Conservation (phyloP, 30 jellyfish, hydroid and myxozoan genomes). For the Rhopilema esculentum region DNA sequence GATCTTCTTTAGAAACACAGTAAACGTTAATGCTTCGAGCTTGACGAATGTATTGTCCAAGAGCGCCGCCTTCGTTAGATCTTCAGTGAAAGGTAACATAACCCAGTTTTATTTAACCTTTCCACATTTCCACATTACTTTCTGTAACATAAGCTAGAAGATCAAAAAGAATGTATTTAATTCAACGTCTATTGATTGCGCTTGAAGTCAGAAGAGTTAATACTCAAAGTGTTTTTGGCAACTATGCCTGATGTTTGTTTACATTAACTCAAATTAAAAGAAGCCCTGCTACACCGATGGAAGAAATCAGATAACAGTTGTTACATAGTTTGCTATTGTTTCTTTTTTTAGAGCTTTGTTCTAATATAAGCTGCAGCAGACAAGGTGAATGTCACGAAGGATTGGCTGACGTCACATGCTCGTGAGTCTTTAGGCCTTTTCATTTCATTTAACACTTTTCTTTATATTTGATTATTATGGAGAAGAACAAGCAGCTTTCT, state of each 20-base stretch:
- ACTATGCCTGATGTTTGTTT: no score
- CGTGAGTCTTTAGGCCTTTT: constrained; percentile 4
- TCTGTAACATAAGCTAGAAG: no score
- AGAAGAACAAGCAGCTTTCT: no score
- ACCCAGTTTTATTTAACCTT: background rate
- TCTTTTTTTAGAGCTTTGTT: constrained; percentile 30
- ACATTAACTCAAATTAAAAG: no score
- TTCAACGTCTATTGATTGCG: no score
- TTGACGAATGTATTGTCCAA: background rate
- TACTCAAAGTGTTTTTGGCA: no score
- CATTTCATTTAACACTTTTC: background rate
- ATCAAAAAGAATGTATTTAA: no score
- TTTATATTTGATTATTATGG: background rate
- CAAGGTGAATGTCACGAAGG: constrained; percentile 41
- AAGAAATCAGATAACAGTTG: no score
- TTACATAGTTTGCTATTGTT: background rate
- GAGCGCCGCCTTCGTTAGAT: background rate
- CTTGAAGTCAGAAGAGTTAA: no score
- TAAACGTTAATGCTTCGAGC: background rate
- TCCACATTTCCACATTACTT: no score
- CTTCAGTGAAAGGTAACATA: constrained; percentile 37
- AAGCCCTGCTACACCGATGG: no score
- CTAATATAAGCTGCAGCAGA: constrained; percentile 25
- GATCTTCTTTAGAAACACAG: constrained; percentile 16
- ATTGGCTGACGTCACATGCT: constrained; percentile 21